Percentiles rank a stretch among this genome's conserved stretches.
phyloP scores from a whole-genome alignment of 2,113 vertebrate species.

The Leucopsar rothschildi region DNA sequence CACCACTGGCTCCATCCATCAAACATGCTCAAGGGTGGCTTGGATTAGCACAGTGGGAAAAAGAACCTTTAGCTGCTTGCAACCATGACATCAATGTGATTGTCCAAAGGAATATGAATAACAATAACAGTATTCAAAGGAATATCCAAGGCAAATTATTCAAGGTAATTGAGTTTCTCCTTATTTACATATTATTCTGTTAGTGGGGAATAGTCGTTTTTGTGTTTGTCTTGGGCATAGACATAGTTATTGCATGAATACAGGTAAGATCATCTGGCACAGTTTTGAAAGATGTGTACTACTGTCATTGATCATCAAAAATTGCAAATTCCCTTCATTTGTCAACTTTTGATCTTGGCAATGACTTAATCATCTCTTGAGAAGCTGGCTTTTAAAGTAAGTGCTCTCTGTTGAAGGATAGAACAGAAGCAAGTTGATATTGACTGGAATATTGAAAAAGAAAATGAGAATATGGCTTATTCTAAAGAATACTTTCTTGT shows the following conservation, averaged over 20 bases:
- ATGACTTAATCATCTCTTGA: not conserved
- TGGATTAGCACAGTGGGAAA: not conserved
- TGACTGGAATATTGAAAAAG: not conserved
- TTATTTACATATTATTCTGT: not conserved
- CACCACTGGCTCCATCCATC: not conserved
- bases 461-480: not conserved
- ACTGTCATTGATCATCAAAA: not conserved
- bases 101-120: not conserved
- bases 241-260: not conserved
- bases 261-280: not conserved
- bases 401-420: not conserved
- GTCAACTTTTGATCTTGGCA: not conserved
- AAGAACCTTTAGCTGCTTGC: not conserved
- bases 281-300: not conserved
- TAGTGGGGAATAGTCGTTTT: not conserved
- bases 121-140: not conserved
- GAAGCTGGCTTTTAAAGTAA: not conserved
- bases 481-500: not conserved
- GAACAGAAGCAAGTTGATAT: not conserved
- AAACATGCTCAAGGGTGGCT: not conserved
- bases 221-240: not conserved
- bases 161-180: not conserved
- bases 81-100: not conserved
- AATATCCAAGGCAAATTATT: not conserved
- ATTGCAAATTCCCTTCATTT: not conserved